Evolutionary conservation across 2,797 vertebrate genomes (phyloP).

Genomic region (Acanthiza pusilla): DNA sequence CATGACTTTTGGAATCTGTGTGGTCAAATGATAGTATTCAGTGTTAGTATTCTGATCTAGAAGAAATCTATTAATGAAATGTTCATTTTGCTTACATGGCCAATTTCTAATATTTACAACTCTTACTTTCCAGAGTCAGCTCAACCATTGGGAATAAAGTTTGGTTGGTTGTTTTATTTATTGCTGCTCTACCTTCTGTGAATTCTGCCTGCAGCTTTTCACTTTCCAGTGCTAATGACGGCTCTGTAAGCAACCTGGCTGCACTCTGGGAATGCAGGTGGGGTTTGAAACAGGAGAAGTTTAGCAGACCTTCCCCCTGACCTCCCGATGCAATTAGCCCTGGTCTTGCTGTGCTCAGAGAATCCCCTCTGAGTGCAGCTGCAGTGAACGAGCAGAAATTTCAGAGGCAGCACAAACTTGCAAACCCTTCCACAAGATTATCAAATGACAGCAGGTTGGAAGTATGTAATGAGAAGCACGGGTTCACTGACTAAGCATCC

Average conservation of each 20-base stretch:
- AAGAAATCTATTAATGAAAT: not conserved
- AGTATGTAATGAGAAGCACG: constrained; percentile 29
- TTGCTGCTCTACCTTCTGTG: not conserved
- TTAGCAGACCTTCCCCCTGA: not conserved
- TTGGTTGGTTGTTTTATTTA: not conserved
- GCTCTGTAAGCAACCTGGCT: not conserved
- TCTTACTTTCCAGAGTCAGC: not conserved
- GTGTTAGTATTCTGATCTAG: not conserved
- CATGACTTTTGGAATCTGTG: not conserved
- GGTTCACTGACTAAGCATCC: constrained; percentile 50
- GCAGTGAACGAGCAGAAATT: constrained; percentile 4
- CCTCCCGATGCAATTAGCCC: constrained; percentile 2
- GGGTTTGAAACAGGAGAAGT: not conserved
- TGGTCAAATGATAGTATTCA: not conserved
- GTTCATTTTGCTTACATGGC: not conserved
- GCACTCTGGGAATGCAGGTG: not conserved
- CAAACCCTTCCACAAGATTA: constrained; percentile 19
- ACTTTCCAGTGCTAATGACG: not conserved
- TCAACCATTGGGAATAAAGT: not conserved
- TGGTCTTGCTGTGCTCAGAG: not conserved
- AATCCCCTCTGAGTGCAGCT: constrained; percentile 25
- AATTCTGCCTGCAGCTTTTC: not conserved
- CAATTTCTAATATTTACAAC: not conserved
- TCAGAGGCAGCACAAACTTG: constrained; percentile 22
- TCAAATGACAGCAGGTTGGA: constrained; percentile 40